Percentiles rank a stretch among this genome's conserved stretches.
These are phyloP conservation scores for Hartigia nigra DNA, from an alignment of 2,888 invertebrate species.

Conservation along the genomic window DNA sequence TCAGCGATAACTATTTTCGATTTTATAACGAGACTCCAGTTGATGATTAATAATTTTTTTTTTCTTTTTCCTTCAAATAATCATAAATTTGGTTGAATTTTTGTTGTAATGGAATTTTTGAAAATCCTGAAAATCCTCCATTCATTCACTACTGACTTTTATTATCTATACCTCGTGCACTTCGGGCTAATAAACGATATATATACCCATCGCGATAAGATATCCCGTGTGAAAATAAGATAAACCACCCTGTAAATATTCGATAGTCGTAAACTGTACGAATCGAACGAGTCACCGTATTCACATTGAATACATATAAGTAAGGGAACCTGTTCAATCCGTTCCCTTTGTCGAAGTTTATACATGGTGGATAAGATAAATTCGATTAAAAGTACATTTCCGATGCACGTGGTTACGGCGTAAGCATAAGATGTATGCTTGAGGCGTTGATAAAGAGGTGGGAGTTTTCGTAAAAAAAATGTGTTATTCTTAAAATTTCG, in stretches of 20 bases:
- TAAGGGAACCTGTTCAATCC: neutral
- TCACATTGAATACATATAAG: neutral
- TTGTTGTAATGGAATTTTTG: neutral
- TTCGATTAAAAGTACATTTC: neutral
- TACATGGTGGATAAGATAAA: neutral
- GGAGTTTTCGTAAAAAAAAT: neutral
- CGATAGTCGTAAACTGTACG: neutral
- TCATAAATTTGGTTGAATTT: neutral
- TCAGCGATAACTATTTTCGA: neutral
- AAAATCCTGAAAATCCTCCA: neutral
- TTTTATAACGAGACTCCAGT: neutral
- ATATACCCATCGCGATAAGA: constrained; percentile 32
- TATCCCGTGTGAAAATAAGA: constrained; percentile 47
- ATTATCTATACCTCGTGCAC: neutral
- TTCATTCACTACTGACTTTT: neutral
- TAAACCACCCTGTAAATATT: constrained; percentile 26
- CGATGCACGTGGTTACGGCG: neutral
- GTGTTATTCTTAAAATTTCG: too few relatives aligned
- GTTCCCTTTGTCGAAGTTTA: neutral
- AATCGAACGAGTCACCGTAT: neutral
- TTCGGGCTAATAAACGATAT: neutral
- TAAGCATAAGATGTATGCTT: neutral
- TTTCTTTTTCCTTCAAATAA: neutral
- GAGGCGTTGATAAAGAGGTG: neutral
- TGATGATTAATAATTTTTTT: neutral